phyloP scores from a whole-genome alignment of 2,888 invertebrate genomes.

The Cenopis cana region DNA sequence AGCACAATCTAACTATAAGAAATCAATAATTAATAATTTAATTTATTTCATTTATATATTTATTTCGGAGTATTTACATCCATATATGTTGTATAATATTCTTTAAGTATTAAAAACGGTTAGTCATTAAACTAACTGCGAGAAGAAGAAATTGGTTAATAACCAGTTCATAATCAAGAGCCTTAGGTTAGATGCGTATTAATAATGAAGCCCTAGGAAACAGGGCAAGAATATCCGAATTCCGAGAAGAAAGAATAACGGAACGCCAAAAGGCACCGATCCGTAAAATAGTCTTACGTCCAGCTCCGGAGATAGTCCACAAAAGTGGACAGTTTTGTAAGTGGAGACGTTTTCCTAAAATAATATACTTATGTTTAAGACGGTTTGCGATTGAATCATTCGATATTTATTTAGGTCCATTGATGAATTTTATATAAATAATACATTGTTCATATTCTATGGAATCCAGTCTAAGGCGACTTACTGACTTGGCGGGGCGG shows the following conservation, averaged over 20 bases:
- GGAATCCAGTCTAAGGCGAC: neutral
- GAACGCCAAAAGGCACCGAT: slow-evolving; percentile 59
- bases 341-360: slow-evolving; percentile 34
- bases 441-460: neutral
- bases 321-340: slow-evolving; percentile 54
- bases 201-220: slow-evolving; percentile 36
- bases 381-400: slow-evolving; percentile 15
- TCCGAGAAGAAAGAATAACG: slow-evolving; percentile 54
- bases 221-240: slow-evolving; percentile 42
- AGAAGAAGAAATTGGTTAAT: slow-evolving; percentile 15
- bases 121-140: slow-evolving; percentile 3
- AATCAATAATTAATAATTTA: no score
- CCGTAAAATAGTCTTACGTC: slow-evolving; percentile 63
- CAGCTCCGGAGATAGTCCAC: slow-evolving; percentile 55
- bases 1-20: no score
- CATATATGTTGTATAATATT: no score
- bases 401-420: neutral
- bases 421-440: neutral
- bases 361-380: slow-evolving; percentile 29
- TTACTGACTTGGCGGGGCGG: no score
- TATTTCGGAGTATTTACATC: no score
- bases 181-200: slow-evolving; percentile 35
- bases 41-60: no score
- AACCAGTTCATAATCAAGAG: slow-evolving; percentile 30
- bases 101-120: no score